Conservation (phyloP, 2,113 vertebrate genomes). For the Trogon melanurus region DNA sequence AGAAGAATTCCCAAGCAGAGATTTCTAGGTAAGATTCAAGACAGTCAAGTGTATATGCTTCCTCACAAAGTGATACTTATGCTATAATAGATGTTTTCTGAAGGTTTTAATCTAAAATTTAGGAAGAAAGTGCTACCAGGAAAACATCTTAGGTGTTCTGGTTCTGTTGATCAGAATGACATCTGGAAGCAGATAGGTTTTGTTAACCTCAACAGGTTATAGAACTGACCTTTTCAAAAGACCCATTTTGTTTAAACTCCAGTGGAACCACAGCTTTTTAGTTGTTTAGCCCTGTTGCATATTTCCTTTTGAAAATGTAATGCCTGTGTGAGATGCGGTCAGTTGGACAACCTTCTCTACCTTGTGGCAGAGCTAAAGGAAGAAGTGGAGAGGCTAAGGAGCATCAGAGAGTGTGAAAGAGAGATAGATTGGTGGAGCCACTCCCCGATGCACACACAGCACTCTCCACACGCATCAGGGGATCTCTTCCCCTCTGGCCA, state of each 20-base stretch:
- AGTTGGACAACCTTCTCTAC: no score
- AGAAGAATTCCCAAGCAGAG: slow-evolving; percentile 96
- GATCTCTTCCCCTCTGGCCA: no score
- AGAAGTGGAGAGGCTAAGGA: no score
- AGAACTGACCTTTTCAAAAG: background rate
- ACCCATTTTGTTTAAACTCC: background rate
- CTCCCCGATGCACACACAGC: no score
- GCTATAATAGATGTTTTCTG: background rate
- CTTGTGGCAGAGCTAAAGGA: no score
- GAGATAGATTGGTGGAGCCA: no score
- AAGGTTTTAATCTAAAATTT: background rate
- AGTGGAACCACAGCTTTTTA: background rate
- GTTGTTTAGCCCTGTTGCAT: background rate
- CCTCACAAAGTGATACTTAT: background rate
- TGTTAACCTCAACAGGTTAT: background rate
- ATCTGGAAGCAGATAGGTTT: background rate
- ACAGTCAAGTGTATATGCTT: background rate
- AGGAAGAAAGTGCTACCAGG: background rate
- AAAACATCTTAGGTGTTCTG: background rate
- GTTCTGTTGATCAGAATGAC: background rate
- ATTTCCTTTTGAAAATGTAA: background rate
- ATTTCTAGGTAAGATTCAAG: slow-evolving; percentile 89
- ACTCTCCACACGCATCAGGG: no score
- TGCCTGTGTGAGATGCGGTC: no score
- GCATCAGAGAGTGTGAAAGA: no score